A percentile compares a stretch with the other conserved stretches of the same genome.
Evolutionary conservation across 2,797 vertebrate species (phyloP).

Genomic region (Rhyacichthys aspro): DNA sequence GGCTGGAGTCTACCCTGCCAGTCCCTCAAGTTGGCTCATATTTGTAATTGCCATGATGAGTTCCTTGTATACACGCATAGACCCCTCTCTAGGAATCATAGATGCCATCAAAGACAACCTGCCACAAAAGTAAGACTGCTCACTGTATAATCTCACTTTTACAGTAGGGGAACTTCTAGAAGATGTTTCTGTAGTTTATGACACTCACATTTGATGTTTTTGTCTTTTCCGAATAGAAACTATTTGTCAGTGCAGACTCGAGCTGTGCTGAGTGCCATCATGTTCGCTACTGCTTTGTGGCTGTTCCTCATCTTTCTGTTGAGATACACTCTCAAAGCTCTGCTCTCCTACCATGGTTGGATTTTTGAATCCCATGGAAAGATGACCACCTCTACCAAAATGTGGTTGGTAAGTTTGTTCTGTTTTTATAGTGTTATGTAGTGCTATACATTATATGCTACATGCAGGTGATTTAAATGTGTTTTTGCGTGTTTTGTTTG

Average conservation of each 20-base stretch:
- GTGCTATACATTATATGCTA: too few species aligned
- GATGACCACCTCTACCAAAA: slow-evolving; percentile 83
- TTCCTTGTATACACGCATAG: slow-evolving; percentile 84
- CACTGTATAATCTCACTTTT: too few species aligned
- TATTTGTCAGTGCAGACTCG: slow-evolving; percentile 75
- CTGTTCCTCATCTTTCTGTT: slow-evolving; percentile 86
- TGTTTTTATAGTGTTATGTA: too few species aligned
- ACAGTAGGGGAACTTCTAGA: too few species aligned
- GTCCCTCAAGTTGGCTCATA: slow-evolving; percentile 92
- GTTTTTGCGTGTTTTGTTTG: slow-evolving; percentile 5
- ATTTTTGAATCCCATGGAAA: slow-evolving; percentile 93
- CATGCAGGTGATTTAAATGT: background rate
- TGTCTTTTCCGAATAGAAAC: slow-evolving; percentile 65
- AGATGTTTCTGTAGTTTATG: too few species aligned
- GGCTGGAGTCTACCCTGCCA: slow-evolving; percentile 92
- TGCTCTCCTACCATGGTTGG: slow-evolving; percentile 94
- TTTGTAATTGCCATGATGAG: slow-evolving; percentile 88
- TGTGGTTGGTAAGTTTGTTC: slow-evolving; percentile 91
- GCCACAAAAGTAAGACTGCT: slow-evolving; percentile 80
- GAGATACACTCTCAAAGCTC: slow-evolving; percentile 85
- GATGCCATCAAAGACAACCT: slow-evolving; percentile 81
- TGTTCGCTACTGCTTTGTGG: slow-evolving; percentile 92
- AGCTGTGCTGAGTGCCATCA: slow-evolving; percentile 79
- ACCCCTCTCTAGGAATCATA: slow-evolving; percentile 89
- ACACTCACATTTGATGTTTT: slow-evolving; percentile 9